Base-by-base conservation (phyloP, 2,888 invertebrate species). In the Patella caerulea region DNA sequence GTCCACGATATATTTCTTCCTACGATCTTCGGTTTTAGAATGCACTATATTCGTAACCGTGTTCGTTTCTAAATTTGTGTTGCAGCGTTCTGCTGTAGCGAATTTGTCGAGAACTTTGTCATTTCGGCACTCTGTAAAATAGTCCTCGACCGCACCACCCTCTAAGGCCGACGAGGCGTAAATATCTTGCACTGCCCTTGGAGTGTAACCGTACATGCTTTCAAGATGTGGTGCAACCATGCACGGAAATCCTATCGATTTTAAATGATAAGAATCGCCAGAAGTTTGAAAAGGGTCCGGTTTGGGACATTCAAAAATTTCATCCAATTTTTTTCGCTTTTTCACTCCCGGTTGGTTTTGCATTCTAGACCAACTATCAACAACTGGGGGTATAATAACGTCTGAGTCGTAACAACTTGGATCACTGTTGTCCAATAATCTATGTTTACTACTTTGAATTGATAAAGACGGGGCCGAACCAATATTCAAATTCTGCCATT, bases 301-400 rank as follows among this genome's bases (percentile, higher is more conserved):
- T 65, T 65, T 65, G 24, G 65, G 65, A 24, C 65, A n/a, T 65
- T 65, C 65, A 19, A 65, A 65, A 12, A 65, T 65, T 65, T 65
- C 65, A 65, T 65, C 65, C 65, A 65, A 65, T 24, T 24, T 24
- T 19, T 24, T 19, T 11, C 65, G 65, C 19, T 65, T 65, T 65
- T 65, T 65, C 65, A 65, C 65, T 14, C 65, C 65, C 12, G 65
- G 65, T 24, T 65, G 65, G 24, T 24, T 65, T 65, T 65, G n/a
- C 3, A 65, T n/a, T 65, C 65, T 12, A 65, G 65, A 24, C 65
- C 65, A 65, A 12, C 19, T 65, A 65, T 65, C 65, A 3, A 24
- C 65, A 3, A 65, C 65, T 11, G 19, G 65, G 5, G 19, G 19
- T 65, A 24, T 65, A 24, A 19, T 19, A 15, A 65, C 65, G 24